Evolutionary conservation across 2,888 invertebrate species (phyloP).

Genomic region (Pachliopta kotzebuea): DNA sequence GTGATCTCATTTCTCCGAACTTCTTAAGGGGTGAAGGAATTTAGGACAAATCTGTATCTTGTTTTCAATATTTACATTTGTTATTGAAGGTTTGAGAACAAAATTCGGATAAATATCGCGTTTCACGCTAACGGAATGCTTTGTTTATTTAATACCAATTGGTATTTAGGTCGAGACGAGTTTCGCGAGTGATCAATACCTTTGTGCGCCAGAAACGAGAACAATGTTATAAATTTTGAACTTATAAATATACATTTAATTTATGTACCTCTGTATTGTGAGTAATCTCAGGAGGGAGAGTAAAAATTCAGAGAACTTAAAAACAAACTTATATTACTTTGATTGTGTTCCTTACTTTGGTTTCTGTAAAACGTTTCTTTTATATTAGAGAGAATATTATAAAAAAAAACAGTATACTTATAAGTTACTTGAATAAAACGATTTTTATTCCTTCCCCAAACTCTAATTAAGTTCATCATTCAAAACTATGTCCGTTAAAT

Average conservation of each 20-base stretch:
- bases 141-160: constrained; percentile 20
- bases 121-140: constrained; percentile 3
- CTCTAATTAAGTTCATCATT: too few relatives aligned
- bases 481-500: neutral
- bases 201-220: neutral
- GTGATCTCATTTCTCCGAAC: constrained; percentile 16
- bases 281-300: too few relatives aligned
- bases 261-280: too few relatives aligned
- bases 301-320: too few relatives aligned
- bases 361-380: too few relatives aligned
- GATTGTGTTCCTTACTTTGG: too few relatives aligned
- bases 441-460: too few relatives aligned
- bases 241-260: too few relatives aligned
- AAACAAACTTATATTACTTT: too few relatives aligned
- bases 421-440: too few relatives aligned
- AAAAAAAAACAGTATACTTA: too few relatives aligned
- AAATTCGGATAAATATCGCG: constrained; percentile 5
- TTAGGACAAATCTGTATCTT: constrained; percentile 19
- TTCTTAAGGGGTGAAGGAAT: constrained; percentile 7
- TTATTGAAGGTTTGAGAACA: constrained; percentile 8
- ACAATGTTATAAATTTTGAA: neutral
- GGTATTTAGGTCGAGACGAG: constrained; percentile 14
- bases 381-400: too few relatives aligned
- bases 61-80: constrained; percentile 12
- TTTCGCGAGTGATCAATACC: neutral